phyloP scores from a whole-genome alignment of 1,140 invertebrate genomes.

The Drosophila setifemur region DNA sequence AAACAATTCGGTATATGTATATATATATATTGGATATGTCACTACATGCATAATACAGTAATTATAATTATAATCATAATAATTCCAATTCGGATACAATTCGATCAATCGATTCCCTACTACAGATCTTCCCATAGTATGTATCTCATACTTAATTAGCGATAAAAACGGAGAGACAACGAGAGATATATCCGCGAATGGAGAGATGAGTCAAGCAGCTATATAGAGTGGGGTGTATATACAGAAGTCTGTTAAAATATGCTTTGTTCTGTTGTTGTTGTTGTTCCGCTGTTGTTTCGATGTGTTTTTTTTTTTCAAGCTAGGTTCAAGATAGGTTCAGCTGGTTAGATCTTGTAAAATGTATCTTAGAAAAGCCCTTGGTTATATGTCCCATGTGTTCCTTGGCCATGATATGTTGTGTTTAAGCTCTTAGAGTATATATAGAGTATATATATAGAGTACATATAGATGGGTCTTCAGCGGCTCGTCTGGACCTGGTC shows the following conservation, averaged over 20 bases:
- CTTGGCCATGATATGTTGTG: conserved; percentile 56
- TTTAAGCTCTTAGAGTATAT: conserved; percentile 67
- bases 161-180: conserved; percentile 13
- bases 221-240: conserved; percentile 47
- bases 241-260: conserved; percentile 39
- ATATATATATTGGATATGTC: conserved; percentile 6
- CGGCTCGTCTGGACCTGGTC: conserved; percentile 41
- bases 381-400: conserved; percentile 32
- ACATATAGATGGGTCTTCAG: conserved; percentile 11
- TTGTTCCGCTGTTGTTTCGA: conserved; percentile 18
- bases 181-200: conserved; percentile 24
- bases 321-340: conserved; percentile 37
- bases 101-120: conserved; percentile 23
- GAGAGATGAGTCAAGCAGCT: conserved; percentile 30
- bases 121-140: too few species aligned
- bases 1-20: conserved; percentile 35
- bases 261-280: not conserved
- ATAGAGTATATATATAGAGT: conserved; percentile 26
- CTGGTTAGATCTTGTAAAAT: conserved; percentile 57
- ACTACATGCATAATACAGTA: conserved; percentile 50
- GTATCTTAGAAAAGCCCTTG: conserved; percentile 68
- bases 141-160: conserved; percentile 7
- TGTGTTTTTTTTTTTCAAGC: conserved; percentile 60
- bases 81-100: conserved; percentile 27
- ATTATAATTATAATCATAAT: conserved; percentile 32